Evolutionary conservation across 2,888 invertebrate species (phyloP).

Genomic region (Malacosoma neustria): DNA sequence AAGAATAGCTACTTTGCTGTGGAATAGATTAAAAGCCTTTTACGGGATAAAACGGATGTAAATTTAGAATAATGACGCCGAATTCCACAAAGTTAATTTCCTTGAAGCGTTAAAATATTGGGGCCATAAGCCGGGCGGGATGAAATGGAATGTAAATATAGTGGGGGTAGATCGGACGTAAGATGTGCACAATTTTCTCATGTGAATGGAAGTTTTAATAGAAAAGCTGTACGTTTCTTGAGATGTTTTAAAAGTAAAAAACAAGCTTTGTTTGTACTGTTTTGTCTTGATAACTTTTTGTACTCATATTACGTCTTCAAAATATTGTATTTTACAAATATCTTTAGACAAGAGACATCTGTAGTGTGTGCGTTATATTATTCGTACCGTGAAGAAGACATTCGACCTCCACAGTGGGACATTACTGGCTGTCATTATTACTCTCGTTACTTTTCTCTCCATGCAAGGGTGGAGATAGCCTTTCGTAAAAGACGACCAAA

Average conservation of each 20-base stretch:
- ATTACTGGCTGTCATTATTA: too few species aligned
- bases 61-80: conserved; percentile 17
- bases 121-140: conserved; percentile 8
- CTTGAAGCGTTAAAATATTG: conserved; percentile 9
- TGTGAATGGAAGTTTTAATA: not conserved
- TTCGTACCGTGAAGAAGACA: too few species aligned
- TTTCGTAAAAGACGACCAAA: too few species aligned
- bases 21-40: conserved; percentile 7
- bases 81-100: conserved; percentile 19
- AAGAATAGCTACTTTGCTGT: not conserved
- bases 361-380: too few species aligned
- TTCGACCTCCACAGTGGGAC: too few species aligned
- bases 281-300: too few species aligned
- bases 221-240: not conserved
- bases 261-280: too few species aligned
- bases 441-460: too few species aligned
- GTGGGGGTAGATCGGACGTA: not conserved
- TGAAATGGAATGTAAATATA: not conserved
- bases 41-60: conserved; percentile 16
- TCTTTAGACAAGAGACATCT: too few species aligned
- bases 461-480: too few species aligned
- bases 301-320: too few species aligned
- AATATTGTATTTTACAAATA: too few species aligned
- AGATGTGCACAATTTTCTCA: not conserved
- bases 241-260: not conserved